Percentiles rank a stretch among this genome's conserved stretches.
Evolutionary conservation across 2,797 vertebrate genomes (phyloP).

Genomic region (Typhlichthys subterraneus): DNA sequence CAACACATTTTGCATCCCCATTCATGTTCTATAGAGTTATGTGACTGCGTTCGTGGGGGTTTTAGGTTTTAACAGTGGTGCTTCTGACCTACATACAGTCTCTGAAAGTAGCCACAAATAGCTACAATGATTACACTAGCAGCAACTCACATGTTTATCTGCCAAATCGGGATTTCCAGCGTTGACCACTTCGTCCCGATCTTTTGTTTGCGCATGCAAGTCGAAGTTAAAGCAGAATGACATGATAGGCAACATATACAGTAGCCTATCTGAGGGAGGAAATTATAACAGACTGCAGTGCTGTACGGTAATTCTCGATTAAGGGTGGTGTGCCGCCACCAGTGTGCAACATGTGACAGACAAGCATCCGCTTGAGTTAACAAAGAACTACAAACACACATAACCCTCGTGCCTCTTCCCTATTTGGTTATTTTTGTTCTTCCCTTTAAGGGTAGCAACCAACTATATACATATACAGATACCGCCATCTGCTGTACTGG

Average conservation of each 20-base stretch:
- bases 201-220: constrained; percentile 44
- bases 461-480: too few relatives aligned
- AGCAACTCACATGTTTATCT: constrained; percentile 53
- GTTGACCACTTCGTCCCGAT: constrained; percentile 5
- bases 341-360: constrained; percentile 25
- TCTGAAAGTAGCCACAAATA: background rate
- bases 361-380: background rate
- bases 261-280: background rate
- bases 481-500: too few relatives aligned
- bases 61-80: too few relatives aligned
- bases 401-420: background rate
- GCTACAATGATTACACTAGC: background rate
- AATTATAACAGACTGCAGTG: background rate
- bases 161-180: constrained; percentile 25
- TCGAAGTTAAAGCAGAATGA: constrained; percentile 81
- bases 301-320: background rate
- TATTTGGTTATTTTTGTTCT: background rate
- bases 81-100: background rate
- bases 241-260: constrained; percentile 48
- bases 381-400: background rate
- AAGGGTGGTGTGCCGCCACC: too few relatives aligned
- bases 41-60: too few relatives aligned
- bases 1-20: too few relatives aligned
- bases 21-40: too few relatives aligned
- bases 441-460: background rate